Conservation (phyloP, 2,113 vertebrate species). For the Ophiodon elongatus region DNA sequence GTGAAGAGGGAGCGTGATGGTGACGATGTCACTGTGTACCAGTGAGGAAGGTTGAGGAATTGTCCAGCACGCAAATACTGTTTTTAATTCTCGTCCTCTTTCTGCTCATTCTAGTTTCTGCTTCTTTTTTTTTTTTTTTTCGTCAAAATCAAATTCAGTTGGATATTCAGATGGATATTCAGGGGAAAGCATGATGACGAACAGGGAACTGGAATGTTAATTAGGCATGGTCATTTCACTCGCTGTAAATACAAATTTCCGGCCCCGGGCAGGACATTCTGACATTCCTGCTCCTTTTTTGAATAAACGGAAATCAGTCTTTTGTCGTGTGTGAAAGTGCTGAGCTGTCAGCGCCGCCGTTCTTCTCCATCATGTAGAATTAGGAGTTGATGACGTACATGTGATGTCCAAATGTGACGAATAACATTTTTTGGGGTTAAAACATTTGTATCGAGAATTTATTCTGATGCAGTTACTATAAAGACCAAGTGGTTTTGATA, state of each 20-base stretch:
- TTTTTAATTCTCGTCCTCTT: not conserved
- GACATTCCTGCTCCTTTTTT: conserved; percentile 40
- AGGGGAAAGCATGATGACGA: not conserved
- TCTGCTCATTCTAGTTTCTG: not conserved
- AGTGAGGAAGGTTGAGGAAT: too few species aligned
- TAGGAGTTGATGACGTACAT: not conserved
- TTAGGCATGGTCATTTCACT: conserved; percentile 21
- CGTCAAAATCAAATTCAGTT: conserved; percentile 25
- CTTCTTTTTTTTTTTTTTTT: not conserved
- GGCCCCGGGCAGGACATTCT: conserved; percentile 33
- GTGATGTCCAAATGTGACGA: not conserved
- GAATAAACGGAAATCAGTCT: not conserved
- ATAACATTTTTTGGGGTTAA: not conserved
- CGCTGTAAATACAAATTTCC: conserved; percentile 40
- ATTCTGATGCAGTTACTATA: not conserved
- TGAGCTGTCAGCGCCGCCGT: not conserved
- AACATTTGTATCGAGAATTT: not conserved
- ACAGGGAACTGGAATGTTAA: conserved; percentile 44
- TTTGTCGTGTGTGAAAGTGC: not conserved
- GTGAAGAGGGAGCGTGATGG: not conserved
- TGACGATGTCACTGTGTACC: not conserved
- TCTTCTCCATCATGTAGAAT: not conserved
- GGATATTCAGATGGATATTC: not conserved
- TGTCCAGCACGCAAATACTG: too few species aligned
- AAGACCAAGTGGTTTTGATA: not conserved